phyloP scores from a whole-genome alignment of 1,140 invertebrate genomes.

The Hylaeus anthracinus region DNA sequence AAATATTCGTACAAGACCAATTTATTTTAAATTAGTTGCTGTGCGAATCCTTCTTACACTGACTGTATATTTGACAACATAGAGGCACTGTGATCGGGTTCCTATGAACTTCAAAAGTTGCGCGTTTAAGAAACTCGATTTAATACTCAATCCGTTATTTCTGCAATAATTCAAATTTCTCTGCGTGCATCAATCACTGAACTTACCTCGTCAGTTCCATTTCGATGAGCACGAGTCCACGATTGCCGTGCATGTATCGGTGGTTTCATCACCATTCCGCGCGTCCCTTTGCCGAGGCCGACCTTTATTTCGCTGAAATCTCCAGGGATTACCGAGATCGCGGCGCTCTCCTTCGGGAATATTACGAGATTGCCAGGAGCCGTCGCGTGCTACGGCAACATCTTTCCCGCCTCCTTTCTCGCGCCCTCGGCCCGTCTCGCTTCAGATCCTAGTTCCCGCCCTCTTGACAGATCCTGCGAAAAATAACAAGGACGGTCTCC shows the following conservation, averaged over 20 bases:
- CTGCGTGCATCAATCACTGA: too few species aligned
- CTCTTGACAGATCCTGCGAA: slow-evolving; percentile 43
- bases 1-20: too few species aligned
- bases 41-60: too few species aligned
- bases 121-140: too few species aligned
- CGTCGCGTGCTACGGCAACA: slow-evolving; percentile 53
- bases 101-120: too few species aligned
- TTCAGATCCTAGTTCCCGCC: slow-evolving; percentile 11
- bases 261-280: slow-evolving; percentile 41
- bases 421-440: slow-evolving; percentile 19
- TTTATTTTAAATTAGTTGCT: too few species aligned
- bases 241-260: neutral
- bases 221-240: too few species aligned
- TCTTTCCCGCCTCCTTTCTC: slow-evolving; percentile 50
- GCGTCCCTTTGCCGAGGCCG: slow-evolving; percentile 43
- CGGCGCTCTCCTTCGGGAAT: slow-evolving; percentile 70
- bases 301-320: slow-evolving; percentile 75
- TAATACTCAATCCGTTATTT: too few species aligned
- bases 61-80: too few species aligned
- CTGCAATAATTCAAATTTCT: too few species aligned
- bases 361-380: slow-evolving; percentile 78
- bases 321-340: slow-evolving; percentile 75
- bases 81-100: too few species aligned
- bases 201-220: too few species aligned
- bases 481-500: slow-evolving; percentile 53